Percentiles rank a stretch among this genome's conserved stretches.
Evolutionary conservation across 2,888 invertebrate genomes (phyloP).

Genomic region (Apoda limacodes): DNA sequence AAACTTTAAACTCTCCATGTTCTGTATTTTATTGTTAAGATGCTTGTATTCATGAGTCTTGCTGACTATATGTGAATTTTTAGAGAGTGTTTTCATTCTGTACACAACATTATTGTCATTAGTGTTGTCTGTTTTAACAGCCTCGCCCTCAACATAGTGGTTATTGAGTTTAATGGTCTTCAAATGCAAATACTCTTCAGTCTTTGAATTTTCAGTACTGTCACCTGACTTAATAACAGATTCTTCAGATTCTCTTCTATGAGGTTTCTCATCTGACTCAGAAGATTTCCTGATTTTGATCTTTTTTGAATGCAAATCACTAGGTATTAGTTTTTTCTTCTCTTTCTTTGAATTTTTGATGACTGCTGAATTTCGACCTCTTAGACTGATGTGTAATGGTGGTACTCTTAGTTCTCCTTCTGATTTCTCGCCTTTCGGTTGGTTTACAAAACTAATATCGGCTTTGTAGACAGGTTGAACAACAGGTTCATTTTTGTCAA

Average conservation of each 20-base stretch:
- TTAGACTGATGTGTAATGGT: conserved; percentile 87
- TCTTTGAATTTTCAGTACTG: conserved; percentile 43
- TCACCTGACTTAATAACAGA: conserved; percentile 43
- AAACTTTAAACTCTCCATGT: conserved; percentile 43
- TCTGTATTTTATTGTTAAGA: conserved; percentile 43
- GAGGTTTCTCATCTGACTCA: conserved; percentile 46
- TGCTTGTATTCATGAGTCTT: conserved; percentile 55
- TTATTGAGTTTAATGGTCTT: conserved; percentile 53
- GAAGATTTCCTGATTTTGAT: conserved; percentile 58
- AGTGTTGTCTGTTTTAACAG: conserved; percentile 52
- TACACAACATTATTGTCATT: conserved; percentile 54
- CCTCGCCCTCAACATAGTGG: conserved; percentile 42
- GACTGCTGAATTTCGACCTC: conserved; percentile 87
- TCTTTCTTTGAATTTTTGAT: conserved; percentile 83
- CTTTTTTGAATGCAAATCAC: conserved; percentile 64
- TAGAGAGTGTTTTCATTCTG: conserved; percentile 60
- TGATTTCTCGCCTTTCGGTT: conserved; percentile 54
- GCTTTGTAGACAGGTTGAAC: conserved; percentile 84
- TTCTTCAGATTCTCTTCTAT: conserved; percentile 46
- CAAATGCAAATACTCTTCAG: conserved; percentile 52
- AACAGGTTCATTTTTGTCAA: conserved; percentile 86
- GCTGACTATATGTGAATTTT: conserved; percentile 62
- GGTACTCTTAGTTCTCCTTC: conserved; percentile 85
- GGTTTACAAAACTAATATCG: conserved; percentile 78
- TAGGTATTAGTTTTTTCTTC: conserved; percentile 66